Evolutionary conservation across 1,140 invertebrate genomes (phyloP).

Genomic region (Chironomus tepperi): DNA sequence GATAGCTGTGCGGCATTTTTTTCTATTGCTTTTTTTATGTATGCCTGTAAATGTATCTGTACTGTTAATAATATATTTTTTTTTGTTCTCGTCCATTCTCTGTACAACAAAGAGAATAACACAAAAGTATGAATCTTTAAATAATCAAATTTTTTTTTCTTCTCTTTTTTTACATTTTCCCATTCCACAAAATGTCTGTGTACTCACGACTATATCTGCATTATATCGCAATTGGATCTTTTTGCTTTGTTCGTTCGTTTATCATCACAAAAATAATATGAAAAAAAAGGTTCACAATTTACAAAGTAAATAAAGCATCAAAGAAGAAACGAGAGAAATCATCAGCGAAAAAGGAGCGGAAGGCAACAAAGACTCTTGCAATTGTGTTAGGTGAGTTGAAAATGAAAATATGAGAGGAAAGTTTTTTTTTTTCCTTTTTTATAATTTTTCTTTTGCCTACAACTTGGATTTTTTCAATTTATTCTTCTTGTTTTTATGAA

Average conservation of each 20-base stretch:
- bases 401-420: neutral
- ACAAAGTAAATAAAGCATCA: conserved; percentile 89
- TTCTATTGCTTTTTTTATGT: no score
- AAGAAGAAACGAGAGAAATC: conserved; percentile 91
- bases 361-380: conserved; percentile 98
- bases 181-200: no score
- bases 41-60: no score
- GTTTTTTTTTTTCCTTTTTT: neutral
- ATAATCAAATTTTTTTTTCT: conserved; percentile 6
- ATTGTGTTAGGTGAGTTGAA: conserved; percentile 87
- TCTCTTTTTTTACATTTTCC: neutral
- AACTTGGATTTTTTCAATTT: no score
- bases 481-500: no score
- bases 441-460: no score
- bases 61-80: no score
- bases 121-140: neutral
- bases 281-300: conserved; percentile 74
- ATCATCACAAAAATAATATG: neutral
- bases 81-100: no score
- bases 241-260: neutral
- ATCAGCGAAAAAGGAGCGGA: conserved; percentile 89
- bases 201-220: no score
- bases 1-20: no score
- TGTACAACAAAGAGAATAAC: no score
- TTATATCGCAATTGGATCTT: neutral